These are phyloP conservation scores for Rhinichthys klamathensis DNA, from an alignment of 2,113 vertebrate genomes.

Conservation along the genomic window DNA sequence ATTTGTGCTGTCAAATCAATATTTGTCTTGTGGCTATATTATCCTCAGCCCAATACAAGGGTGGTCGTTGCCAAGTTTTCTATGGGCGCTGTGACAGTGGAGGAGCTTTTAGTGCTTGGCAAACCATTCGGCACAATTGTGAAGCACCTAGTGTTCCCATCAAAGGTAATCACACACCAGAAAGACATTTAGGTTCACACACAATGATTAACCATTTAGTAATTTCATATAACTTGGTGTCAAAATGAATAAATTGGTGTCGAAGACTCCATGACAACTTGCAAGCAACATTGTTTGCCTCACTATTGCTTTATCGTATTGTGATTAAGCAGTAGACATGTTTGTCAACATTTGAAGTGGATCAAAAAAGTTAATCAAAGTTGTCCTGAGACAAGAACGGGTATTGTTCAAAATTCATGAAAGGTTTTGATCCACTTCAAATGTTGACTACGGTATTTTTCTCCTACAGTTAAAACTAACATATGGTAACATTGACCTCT, in stretches of 20 bases:
- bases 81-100: conserved; percentile 46
- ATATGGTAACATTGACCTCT: too few relatives aligned
- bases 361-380: too few relatives aligned
- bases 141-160: conserved; percentile 56
- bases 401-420: too few relatives aligned
- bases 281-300: neutral
- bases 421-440: too few relatives aligned
- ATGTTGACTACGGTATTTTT: too few relatives aligned
- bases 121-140: conserved; percentile 55
- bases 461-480: too few relatives aligned
- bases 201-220: neutral
- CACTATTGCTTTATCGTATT: neutral
- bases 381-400: too few relatives aligned
- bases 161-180: conserved; percentile 42
- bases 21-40: neutral
- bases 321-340: too few relatives aligned
- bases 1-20: neutral
- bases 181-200: neutral
- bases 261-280: neutral
- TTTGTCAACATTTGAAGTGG: too few relatives aligned
- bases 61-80: conserved; percentile 61
- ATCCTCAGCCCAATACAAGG: conserved; percentile 36
- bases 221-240: neutral
- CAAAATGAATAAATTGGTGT: too few relatives aligned
- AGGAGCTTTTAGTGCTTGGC: conserved; percentile 50